Evolutionary conservation across 2,797 vertebrate genomes (phyloP).

Genomic region (Acrocephalus scirpaceus): DNA sequence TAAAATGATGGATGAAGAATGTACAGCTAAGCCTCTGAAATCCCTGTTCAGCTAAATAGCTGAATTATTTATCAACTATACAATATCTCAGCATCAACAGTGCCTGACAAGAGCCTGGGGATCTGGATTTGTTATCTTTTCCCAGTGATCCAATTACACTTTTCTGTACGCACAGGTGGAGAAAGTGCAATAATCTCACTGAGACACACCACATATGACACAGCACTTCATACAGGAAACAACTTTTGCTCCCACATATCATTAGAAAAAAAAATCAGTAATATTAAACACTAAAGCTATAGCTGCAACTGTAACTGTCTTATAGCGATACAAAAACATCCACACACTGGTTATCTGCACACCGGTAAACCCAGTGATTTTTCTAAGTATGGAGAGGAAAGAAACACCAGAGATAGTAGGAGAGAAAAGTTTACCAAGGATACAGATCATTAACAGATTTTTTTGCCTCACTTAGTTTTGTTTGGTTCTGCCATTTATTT

Average conservation of each 20-base stretch:
- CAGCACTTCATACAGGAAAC: not conserved
- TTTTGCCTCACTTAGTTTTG: not conserved
- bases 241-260: not conserved
- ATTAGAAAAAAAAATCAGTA: not conserved
- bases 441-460: not conserved
- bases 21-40: not conserved
- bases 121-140: constrained; percentile 6
- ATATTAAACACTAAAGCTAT: not conserved
- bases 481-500: not conserved
- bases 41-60: not conserved
- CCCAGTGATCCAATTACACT: not conserved
- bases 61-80: constrained; percentile 57
- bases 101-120: constrained; percentile 4
- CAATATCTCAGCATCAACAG: not conserved
- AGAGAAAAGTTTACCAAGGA: not conserved
- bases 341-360: not conserved
- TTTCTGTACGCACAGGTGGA: not conserved
- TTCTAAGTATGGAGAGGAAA: not conserved
- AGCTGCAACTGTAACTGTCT: not conserved
- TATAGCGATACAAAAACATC: not conserved
- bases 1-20: constrained; percentile 20
- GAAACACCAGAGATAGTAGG: not conserved
- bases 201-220: not conserved
- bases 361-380: not conserved
- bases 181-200: not conserved